These are phyloP conservation scores for Semaprochilodus insignis DNA, from an alignment of 2,797 vertebrate genomes.

Conservation along the genomic window DNA sequence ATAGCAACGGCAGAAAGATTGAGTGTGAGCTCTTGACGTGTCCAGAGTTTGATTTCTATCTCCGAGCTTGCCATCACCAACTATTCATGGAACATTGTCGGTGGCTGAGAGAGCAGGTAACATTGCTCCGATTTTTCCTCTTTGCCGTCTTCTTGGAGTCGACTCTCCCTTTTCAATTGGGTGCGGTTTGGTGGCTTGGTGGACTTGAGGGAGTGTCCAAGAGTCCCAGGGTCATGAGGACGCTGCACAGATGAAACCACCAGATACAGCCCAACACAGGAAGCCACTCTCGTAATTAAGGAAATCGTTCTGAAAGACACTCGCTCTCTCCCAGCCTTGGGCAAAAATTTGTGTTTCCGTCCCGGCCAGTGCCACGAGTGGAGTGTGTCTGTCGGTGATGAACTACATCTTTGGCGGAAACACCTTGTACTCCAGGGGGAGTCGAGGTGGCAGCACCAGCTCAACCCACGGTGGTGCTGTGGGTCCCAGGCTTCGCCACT, in stretches of 20 bases:
- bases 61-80: slow-evolving; percentile 23
- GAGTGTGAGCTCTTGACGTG: slow-evolving; percentile 29
- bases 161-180: not conserved
- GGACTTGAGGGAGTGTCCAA: not conserved
- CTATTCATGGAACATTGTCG: slow-evolving; percentile 20
- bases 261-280: slow-evolving; percentile 49
- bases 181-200: not conserved
- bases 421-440: slow-evolving; percentile 84
- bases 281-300: slow-evolving; percentile 56
- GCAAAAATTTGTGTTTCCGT: slow-evolving; percentile 39
- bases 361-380: slow-evolving; percentile 25
- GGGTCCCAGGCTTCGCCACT: slow-evolving; percentile 84
- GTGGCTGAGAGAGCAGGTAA: slow-evolving; percentile 8
- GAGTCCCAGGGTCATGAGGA: slow-evolving; percentile 28
- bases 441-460: slow-evolving; percentile 80
- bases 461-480: slow-evolving; percentile 80
- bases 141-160: slow-evolving; percentile 3
- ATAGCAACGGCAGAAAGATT: slow-evolving; percentile 31
- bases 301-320: slow-evolving; percentile 44
- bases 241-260: slow-evolving; percentile 47
- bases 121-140: slow-evolving; percentile 12
- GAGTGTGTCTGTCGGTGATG: slow-evolving; percentile 76
- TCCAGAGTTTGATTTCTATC: slow-evolving; percentile 29
- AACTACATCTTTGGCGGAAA: slow-evolving; percentile 93
- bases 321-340: not conserved